These are phyloP conservation scores for Xiphophorus birchmanni DNA, from an alignment of 2,797 vertebrate genomes.

Conservation along the genomic window DNA sequence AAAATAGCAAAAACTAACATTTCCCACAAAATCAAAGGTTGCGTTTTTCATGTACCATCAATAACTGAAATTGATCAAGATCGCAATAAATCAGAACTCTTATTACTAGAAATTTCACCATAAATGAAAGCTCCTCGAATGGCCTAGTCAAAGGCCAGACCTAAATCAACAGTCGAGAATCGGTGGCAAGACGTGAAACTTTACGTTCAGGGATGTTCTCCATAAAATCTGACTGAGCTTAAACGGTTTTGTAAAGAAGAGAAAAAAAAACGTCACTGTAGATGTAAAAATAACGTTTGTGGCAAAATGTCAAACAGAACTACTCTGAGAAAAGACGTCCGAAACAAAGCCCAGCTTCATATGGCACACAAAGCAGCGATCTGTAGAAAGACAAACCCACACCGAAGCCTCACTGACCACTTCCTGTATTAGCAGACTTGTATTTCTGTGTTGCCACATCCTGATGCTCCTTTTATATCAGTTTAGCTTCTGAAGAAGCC, in stretches of 20 bases:
- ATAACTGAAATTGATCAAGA: too few species aligned
- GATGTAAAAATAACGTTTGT: too few species aligned
- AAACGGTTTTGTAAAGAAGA: background rate
- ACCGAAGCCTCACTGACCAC: background rate
- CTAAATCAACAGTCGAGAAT: background rate
- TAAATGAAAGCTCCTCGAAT: too few species aligned
- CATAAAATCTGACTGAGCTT: background rate
- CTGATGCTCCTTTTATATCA: background rate
- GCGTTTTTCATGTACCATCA: too few species aligned
- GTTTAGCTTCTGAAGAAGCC: background rate
- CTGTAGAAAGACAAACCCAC: background rate
- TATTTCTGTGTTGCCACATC: background rate
- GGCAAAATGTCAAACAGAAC: background rate
- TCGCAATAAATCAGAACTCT: too few species aligned
- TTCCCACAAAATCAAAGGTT: too few species aligned
- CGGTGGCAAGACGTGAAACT: background rate
- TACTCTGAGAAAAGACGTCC: background rate
- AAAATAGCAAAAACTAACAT: too few species aligned
- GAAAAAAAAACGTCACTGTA: too few species aligned
- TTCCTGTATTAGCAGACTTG: background rate
- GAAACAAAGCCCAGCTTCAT: background rate
- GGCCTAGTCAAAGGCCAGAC: too few species aligned
- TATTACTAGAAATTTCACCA: too few species aligned
- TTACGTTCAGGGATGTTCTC: background rate
- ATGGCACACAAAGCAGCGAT: background rate